phyloP scores from a whole-genome alignment of 2,113 vertebrate species.

The Sphyrna mokarran region DNA sequence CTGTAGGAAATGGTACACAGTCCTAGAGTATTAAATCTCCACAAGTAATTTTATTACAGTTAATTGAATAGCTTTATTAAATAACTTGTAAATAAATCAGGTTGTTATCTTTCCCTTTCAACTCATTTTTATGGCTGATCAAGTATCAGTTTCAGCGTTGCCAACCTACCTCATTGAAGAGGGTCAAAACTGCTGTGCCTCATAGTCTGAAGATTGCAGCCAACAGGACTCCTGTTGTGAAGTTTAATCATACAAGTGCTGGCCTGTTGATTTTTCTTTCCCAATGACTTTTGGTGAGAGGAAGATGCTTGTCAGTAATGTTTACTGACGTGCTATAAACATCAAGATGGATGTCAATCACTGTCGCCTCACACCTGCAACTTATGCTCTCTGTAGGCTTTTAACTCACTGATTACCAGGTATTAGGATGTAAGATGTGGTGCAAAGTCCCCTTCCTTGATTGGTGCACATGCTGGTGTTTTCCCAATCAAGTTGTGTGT shows the following conservation, averaged over 20 bases:
- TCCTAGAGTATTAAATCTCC: not conserved
- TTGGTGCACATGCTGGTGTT: not conserved
- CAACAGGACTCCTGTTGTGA: slow-evolving; percentile 3
- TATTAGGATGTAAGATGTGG: not conserved
- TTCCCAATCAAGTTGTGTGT: not conserved
- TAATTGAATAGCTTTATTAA: slow-evolving; percentile 37
- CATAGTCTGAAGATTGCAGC: not conserved
- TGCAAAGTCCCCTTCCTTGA: not conserved
- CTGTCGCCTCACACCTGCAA: not conserved
- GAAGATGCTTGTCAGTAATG: not conserved
- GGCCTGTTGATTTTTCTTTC: not conserved
- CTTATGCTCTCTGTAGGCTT: not conserved
- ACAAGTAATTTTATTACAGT: not conserved
- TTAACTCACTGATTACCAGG: not conserved
- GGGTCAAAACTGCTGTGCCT: not conserved
- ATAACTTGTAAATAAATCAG: slow-evolving; percentile 32
- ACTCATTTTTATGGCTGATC: not conserved
- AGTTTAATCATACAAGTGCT: not conserved
- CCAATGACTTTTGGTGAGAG: not conserved
- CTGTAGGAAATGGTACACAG: not conserved
- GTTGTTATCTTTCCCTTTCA: not conserved
- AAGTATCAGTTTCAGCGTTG: slow-evolving; percentile 14
- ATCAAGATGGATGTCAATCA: slow-evolving; percentile 9
- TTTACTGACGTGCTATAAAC: not conserved
- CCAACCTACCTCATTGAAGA: not conserved